Conservation (phyloP, 1,140 invertebrate genomes). For the Aphelenchoides avenae region DNA sequence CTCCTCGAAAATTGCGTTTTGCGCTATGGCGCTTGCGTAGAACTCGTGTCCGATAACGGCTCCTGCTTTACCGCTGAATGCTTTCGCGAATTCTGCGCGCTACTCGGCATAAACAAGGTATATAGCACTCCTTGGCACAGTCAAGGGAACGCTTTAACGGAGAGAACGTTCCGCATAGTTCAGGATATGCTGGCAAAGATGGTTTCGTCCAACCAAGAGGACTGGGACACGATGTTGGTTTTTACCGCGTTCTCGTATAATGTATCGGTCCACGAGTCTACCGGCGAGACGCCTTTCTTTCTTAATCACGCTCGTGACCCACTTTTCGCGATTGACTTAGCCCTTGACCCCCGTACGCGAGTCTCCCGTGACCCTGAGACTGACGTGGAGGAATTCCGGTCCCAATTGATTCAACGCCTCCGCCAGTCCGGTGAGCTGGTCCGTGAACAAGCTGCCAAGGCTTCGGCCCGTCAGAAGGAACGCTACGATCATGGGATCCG, state of each 20-base stretch:
- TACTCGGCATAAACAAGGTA: neutral
- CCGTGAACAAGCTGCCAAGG: neutral
- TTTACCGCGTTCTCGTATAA: constrained; percentile 15
- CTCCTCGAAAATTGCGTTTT: constrained; percentile 2
- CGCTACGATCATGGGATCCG: constrained; percentile 8
- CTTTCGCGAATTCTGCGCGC: constrained; percentile 6
- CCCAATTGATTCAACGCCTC: neutral
- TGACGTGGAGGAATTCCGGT: constrained; percentile 14
- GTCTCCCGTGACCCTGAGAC: neutral
- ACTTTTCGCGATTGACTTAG: constrained; percentile 2
- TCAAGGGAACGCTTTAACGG: constrained; percentile 8
- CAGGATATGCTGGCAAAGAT: constrained; percentile 10
- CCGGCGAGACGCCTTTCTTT: constrained; percentile 15
- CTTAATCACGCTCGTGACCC: constrained; percentile 9
- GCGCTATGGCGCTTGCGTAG: constrained; percentile 3
- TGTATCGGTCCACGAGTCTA: constrained; percentile 1
- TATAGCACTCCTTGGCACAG: neutral
- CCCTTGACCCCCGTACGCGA: neutral
- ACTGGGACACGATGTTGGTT: constrained; percentile 5
- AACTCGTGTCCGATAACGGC: constrained; percentile 7
- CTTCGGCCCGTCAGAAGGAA: neutral
- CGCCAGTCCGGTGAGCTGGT: constrained; percentile 10
- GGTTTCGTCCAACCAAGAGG: neutral
- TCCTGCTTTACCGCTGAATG: constrained; percentile 12
- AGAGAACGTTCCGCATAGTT: constrained; percentile 11